Evolutionary conservation across 1,140 invertebrate species (phyloP), one percentile per base, ranked within the genome.

Genomic region (Drosophila guanche): DNA sequence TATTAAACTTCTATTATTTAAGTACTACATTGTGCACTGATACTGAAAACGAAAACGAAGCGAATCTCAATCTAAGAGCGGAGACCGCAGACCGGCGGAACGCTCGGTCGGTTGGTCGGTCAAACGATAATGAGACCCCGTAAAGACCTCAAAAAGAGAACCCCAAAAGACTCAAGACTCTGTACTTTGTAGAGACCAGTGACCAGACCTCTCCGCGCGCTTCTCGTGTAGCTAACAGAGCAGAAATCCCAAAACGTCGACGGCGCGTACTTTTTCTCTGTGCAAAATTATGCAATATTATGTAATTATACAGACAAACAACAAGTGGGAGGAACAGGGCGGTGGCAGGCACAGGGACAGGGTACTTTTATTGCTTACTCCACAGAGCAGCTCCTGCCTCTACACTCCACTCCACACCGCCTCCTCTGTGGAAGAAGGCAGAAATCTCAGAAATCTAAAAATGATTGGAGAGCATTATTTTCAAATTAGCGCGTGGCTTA

Each of bases 1-100:
- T 90, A 90, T 90, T 90, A 90, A 90, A 90, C 88, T 84, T 77
- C 81, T 84, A 90, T 88, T 89, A 90, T 90, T 88, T 85, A 88
- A 90, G 77, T 80, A 78, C 76, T 84, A 88, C 84, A 88, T 88
- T 88, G 83, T 88, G 84, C 83, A 88, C 70, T 88, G 78, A 88
- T 88, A 88, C 84, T 59, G 79, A 73, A 74, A 68, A 75, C 58
- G 73, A 68, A 81, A 74, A 68, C 63, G 63, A 73, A 66, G 58
- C 71, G 56, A 63, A 68, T 68, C 65, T 33, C 54, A 29, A 63
- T 52, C 40, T 41, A 51, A 40, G 22, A 33, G 52, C 46, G 40
- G 52, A 52, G 23, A 63, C 37, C 54, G 16, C 16, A 61, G 29
- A 43, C 29, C 25, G 23, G 45, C 43, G 14, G 42, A 23, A 37